Conservation (phyloP, 2,113 vertebrate genomes). For the Strigops habroptila region DNA sequence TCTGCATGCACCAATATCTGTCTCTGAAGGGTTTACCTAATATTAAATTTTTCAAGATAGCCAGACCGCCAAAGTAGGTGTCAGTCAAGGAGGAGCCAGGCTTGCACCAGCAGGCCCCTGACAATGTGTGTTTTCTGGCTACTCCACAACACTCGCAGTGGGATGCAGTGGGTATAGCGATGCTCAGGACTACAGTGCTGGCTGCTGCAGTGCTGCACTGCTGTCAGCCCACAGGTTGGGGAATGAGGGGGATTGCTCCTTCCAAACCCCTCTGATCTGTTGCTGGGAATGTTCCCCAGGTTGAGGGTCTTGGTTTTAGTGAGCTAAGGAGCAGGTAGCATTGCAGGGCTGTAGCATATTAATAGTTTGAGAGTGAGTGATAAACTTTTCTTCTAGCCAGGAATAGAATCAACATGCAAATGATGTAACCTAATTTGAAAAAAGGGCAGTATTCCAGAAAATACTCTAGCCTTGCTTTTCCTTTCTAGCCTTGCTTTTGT, state of each 20-base stretch:
- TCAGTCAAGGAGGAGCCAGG: background rate
- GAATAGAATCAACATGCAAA: background rate
- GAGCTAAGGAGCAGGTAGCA: background rate
- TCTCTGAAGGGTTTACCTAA: background rate
- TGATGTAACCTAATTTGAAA: background rate
- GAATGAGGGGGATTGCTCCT: background rate
- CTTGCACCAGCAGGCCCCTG: background rate
- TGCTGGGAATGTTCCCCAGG: background rate
- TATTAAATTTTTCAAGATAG: background rate
- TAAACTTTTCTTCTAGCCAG: background rate
- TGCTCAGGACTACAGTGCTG: accelerated
- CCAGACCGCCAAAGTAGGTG: background rate
- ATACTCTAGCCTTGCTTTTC: background rate
- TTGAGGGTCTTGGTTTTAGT: background rate
- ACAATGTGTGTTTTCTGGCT: background rate
- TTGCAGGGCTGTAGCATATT: background rate
- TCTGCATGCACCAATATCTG: background rate
- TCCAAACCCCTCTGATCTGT: accelerated
- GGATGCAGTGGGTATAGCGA: accelerated
- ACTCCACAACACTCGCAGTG: accelerated
- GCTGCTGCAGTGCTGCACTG: accelerated
- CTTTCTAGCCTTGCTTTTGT: background rate
- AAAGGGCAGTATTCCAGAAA: background rate
- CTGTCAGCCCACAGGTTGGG: background rate
- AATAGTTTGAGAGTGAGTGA: background rate